Percentiles rank a stretch among this genome's conserved stretches.
These are phyloP conservation scores for Manduca sexta DNA, from an alignment of 1,140 invertebrate genomes.

Conservation along the genomic window DNA sequence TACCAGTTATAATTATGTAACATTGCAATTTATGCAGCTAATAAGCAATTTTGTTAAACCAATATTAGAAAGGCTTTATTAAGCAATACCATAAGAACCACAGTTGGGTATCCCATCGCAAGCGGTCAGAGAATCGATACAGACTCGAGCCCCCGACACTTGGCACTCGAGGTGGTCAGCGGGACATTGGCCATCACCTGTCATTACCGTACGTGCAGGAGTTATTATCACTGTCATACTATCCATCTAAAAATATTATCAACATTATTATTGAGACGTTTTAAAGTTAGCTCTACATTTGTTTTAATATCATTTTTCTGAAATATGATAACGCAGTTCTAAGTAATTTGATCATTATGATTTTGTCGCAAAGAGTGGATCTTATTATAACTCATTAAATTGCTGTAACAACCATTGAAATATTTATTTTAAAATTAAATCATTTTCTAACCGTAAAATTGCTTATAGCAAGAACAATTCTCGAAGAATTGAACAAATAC, in stretches of 20 bases:
- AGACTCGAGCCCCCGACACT: slow-evolving; percentile 44
- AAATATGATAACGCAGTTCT: too few species aligned
- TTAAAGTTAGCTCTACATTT: too few species aligned
- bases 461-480: slow-evolving; percentile 41
- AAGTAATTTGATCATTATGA: too few species aligned
- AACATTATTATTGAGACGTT: too few species aligned
- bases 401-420: neutral
- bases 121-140: slow-evolving; percentile 42
- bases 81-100: slow-evolving; percentile 41
- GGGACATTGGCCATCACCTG: slow-evolving; percentile 18
- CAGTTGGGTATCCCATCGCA: slow-evolving; percentile 60
- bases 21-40: too few species aligned
- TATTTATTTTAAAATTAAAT: slow-evolving; percentile 1
- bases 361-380: too few species aligned
- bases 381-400: too few species aligned
- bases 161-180: slow-evolving; percentile 43
- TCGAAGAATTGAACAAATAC: slow-evolving; percentile 47
- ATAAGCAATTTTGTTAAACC: too few species aligned
- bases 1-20: too few species aligned
- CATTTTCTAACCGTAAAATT: slow-evolving; percentile 47
- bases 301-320: too few species aligned
- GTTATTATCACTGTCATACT: slow-evolving; percentile 46
- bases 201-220: slow-evolving; percentile 28
- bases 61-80: neutral
- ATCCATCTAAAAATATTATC: slow-evolving; percentile 26